phyloP scores from a whole-genome alignment of 2,797 vertebrate genomes.

The Siniperca scherzeri region DNA sequence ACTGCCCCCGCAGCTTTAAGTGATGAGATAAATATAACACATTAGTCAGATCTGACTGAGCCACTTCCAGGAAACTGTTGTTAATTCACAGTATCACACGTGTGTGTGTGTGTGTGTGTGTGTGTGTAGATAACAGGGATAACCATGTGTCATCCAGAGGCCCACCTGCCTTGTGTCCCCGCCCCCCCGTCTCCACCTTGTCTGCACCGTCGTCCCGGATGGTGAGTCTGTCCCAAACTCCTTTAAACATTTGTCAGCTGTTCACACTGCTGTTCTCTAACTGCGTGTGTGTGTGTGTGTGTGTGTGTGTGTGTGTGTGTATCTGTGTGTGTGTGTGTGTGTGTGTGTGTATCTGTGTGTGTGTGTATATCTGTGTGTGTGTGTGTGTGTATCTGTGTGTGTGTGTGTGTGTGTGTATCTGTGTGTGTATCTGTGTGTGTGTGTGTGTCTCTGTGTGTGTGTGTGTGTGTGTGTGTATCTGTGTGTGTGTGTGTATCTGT shows the following conservation, averaged over 20 bases:
- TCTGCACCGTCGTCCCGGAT: not conserved
- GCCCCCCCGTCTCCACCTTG: slow-evolving; percentile 43
- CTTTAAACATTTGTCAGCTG: not conserved
- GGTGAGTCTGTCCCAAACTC: slow-evolving; percentile 35
- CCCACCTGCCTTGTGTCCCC: slow-evolving; percentile 52
- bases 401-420: no score
- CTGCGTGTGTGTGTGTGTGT: not conserved
- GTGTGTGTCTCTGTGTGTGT: not conserved
- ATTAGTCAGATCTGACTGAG: no score
- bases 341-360: slow-evolving; percentile 31
- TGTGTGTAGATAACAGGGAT: slow-evolving; percentile 59
- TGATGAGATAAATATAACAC: no score
- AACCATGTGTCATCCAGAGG: slow-evolving; percentile 32
- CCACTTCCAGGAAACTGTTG: no score
- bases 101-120: slow-evolving; percentile 37
- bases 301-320: slow-evolving; percentile 10
- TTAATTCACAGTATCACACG: no score
- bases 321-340: no score
- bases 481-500: slow-evolving; percentile 21
- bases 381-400: not conserved
- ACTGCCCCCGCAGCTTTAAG: no score
- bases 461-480: slow-evolving; percentile 23
- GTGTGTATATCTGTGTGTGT: not conserved
- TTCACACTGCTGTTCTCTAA: not conserved
- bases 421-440: slow-evolving; percentile 21